A percentile compares a stretch with the other conserved stretches of the same genome.
phyloP scores from a whole-genome alignment of 2,797 vertebrate species.

The Ctenochaetus hawaiiensis region DNA sequence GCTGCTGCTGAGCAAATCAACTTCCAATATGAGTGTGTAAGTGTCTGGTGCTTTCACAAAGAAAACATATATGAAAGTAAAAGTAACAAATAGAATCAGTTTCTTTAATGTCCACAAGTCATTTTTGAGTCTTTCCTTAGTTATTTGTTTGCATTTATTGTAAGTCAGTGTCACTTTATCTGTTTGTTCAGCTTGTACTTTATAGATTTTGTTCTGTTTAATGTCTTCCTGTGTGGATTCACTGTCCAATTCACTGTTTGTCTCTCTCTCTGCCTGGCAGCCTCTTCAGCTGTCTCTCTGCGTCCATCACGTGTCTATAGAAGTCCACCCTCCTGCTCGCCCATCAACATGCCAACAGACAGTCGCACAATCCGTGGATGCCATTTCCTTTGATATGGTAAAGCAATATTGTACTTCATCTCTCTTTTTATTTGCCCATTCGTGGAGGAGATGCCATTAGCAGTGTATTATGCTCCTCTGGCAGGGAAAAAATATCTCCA shows the following conservation, averaged over 20 bases:
- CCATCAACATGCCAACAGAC: constrained; percentile 63
- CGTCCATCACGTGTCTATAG: constrained; percentile 46
- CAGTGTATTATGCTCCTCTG: constrained; percentile 68
- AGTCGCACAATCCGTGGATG: constrained; percentile 54
- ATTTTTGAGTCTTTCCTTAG: constrained; percentile 24
- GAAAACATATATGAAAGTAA: neutral
- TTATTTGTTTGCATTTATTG: constrained; percentile 20
- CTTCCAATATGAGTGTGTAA: neutral
- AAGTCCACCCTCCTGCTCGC: constrained; percentile 55
- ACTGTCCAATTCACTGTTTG: constrained; percentile 29
- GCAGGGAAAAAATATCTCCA: constrained; percentile 69
- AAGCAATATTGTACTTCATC: constrained; percentile 75
- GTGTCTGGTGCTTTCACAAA: constrained; percentile 3
- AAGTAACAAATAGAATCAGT: constrained; percentile 25
- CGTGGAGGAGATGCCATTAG: constrained; percentile 79
- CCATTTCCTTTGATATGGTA: constrained; percentile 81
- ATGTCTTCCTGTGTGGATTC: constrained; percentile 39
- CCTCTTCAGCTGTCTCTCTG: constrained; percentile 26
- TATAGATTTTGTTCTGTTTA: constrained; percentile 30
- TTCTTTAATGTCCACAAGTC: constrained; percentile 8
- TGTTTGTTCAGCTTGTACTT: neutral
- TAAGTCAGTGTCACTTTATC: constrained; percentile 34
- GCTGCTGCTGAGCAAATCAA: neutral
- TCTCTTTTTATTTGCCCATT: constrained; percentile 77
- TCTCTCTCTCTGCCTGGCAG: constrained; percentile 24